A percentile compares a stretch with the other conserved stretches of the same genome.
These are phyloP conservation scores for Cryptophagus acutangulus DNA, from an alignment of 2,888 invertebrate species.

Conservation along the genomic window DNA sequence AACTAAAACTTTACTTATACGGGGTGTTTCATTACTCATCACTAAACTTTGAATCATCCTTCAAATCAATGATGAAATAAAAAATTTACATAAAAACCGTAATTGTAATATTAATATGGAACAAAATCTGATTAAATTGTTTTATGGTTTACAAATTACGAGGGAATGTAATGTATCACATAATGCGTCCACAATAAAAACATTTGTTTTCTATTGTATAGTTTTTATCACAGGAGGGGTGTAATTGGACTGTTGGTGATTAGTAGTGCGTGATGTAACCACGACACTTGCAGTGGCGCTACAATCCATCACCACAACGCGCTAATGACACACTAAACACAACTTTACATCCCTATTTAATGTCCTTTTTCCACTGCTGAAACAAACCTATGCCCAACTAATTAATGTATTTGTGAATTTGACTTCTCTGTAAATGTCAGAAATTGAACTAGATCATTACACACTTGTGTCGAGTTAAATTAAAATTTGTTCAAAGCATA, in stretches of 20 bases:
- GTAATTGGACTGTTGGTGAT: constrained; percentile 34
- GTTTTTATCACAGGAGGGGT: constrained; percentile 6
- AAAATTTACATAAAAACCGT: too few relatives aligned
- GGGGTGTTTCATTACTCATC: too few relatives aligned
- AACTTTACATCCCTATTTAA: constrained; percentile 33
- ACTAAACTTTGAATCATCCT: too few relatives aligned
- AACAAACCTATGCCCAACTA: constrained; percentile 27
- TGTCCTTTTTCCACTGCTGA: constrained; percentile 24
- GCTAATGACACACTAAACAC: constrained; percentile 48
- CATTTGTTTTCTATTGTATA: constrained; percentile 8
- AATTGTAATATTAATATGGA: too few relatives aligned
- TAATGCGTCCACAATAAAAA: background rate
- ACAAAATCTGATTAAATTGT: too few relatives aligned
- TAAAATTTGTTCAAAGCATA: background rate
- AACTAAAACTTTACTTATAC: too few relatives aligned
- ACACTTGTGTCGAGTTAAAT: constrained; percentile 13
- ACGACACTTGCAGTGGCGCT: constrained; percentile 45
- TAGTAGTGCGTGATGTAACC: constrained; percentile 45
- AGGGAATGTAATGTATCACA: too few relatives aligned
- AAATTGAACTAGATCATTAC: constrained; percentile 39
- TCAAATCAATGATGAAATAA: too few relatives aligned
- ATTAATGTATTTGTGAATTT: constrained; percentile 44
- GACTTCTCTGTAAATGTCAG: too few relatives aligned
- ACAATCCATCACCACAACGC: constrained; percentile 45
- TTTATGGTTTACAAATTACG: too few relatives aligned